These are phyloP conservation scores for Lagorchestes hirsutus DNA, from an alignment of 2,797 vertebrate genomes.

Conservation along the genomic window DNA sequence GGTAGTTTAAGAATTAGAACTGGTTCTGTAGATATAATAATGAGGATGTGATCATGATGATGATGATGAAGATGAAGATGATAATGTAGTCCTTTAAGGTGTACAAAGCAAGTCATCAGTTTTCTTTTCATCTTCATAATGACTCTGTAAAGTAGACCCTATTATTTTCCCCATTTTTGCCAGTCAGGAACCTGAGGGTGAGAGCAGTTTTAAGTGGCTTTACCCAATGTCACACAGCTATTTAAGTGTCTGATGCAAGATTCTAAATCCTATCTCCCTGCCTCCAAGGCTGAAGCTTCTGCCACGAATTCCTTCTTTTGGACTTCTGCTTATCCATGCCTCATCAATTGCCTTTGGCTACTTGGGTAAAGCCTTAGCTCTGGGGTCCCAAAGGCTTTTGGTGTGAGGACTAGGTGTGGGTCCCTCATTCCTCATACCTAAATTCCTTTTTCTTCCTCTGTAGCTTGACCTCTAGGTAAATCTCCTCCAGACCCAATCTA, in stretches of 20 bases:
- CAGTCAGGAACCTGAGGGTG: not conserved
- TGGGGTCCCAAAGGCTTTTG: not conserved
- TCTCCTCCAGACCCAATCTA: slow-evolving; percentile 26
- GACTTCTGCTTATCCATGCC: not conserved
- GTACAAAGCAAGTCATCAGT: not conserved
- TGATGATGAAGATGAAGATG: too few relatives aligned
- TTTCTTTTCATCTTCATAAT: not conserved
- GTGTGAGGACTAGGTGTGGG: slow-evolving; percentile 14
- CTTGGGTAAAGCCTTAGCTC: not conserved
- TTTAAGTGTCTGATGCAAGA: not conserved
- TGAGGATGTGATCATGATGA: not conserved
- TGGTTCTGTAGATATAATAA: not conserved
- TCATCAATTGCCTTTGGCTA: not conserved
- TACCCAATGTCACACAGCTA: not conserved
- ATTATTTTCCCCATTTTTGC: not conserved
- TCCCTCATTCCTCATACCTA: not conserved
- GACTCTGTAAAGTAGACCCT: not conserved
- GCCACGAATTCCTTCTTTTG: not conserved
- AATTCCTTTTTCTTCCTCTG: slow-evolving; percentile 53
- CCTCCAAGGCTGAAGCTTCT: not conserved
- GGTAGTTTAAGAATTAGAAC: not conserved
- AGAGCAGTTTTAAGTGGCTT: not conserved
- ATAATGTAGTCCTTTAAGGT: not conserved
- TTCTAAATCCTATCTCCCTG: not conserved
- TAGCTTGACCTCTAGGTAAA: not conserved